Evolutionary conservation across 2,797 vertebrate genomes (phyloP), one percentile per base, ranked within the genome.

Genomic region (Chloroceryle inda): DNA sequence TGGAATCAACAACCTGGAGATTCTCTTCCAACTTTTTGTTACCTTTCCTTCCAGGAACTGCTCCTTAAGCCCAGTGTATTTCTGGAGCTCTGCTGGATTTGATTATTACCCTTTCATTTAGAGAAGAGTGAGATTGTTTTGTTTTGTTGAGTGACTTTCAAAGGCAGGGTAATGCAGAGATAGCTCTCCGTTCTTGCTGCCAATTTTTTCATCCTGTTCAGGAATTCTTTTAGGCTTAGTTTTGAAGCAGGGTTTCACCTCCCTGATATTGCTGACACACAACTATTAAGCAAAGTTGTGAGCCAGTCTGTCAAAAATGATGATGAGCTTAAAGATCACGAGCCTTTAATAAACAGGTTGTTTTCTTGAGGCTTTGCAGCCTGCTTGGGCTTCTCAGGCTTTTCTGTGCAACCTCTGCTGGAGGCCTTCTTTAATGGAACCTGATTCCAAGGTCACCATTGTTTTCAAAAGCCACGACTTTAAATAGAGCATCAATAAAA

Each of bases 141-240:
- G 66, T 62, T 89, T 45, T 12, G 42, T 53, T 72, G 73, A 76
- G 73, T 81, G 80, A 47, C 73, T 89, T 88, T 89, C 58, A 94
- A 88, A 92, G 76, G 45, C 84, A 85, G 77, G 58, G 62, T 87
- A 94, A 9, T 11, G 62, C 0, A 0, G 53, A 93, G 82, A 74
- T 59, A 67, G 85, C 53, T 96, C 94, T 91, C 93, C 13, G 0
- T 73, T 80, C 75, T 59, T 63, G 47, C 90, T 93, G 79, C 85
- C 82, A 55, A 9, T 94, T 95, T 88, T 84, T 76, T 88, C 47
- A 10, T 91, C 90, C 89, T 92, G 69, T 82, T 93, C 93, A 95
- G 78, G 74, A 95, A 84, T 94, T 93, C n/a, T 67, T 85, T 89
- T 78, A 71, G 52, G 42, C 71, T 92, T 72, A 66, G 44, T 85